Evolutionary conservation across 2,888 invertebrate genomes (phyloP), one percentile per base, ranked within the genome.

Genomic region (Trissolcus japonicus): DNA sequence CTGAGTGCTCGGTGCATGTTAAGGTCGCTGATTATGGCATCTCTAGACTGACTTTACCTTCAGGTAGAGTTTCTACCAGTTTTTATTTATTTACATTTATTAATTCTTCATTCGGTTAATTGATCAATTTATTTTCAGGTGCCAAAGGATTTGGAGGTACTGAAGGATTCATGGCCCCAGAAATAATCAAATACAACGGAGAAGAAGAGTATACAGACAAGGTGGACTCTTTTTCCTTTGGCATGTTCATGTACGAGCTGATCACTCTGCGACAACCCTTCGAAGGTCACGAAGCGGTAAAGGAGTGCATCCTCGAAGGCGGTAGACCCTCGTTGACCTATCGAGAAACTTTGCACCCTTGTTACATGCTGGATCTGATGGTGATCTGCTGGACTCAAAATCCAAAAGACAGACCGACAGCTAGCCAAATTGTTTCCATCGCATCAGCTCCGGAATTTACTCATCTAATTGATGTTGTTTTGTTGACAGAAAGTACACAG

Each of bases 201-300:
- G 99, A 99, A 88, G 98, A 98, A 88, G 98, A 98, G 83, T 99
- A 99, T 83, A 99, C 98, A 0, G 98, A 98, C 86, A 99, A 99
- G 92, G 98, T 98, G 71, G 99, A 99, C 88, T 98, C 98, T 82
- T 99, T 99, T 90, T 99, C 99, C 0, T 99, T 98, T 90, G 99
- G 98, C 16, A 99, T 99, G 98, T 95, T 99, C 86, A 91, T 99
- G 82, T 99, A 98, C 89, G 99, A 99, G 90, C 92, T 99, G 80
- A 90, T 99, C 60, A 97, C 98, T 0, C 91, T 98, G 55, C 94
- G 97, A 54, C 96, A 96, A 86, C 99, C 99, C 0, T 98, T 98
- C 86, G 98, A 98, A 84, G 97, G 97, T 0, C 96, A 98, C 85
- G 98, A 98, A 89, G 97, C 98, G 1, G 96, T 98, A 4, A 98